Conservation (phyloP, 1,140 invertebrate species). For the Popillia japonica region DNA sequence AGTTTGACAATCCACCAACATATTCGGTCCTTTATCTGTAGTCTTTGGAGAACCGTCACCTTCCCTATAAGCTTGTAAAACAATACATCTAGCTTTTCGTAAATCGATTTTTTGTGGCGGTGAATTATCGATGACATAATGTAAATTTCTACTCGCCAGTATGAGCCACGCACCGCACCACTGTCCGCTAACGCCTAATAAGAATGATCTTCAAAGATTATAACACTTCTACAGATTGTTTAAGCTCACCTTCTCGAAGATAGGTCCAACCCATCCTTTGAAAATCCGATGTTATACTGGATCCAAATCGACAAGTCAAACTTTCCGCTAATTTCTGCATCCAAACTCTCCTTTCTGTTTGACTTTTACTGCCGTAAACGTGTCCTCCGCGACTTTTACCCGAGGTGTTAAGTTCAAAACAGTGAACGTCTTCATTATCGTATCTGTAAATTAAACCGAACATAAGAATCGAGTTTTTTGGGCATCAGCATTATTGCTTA, state of each 20-base stretch:
- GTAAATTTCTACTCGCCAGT: constrained; percentile 73
- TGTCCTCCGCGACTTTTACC: constrained; percentile 62
- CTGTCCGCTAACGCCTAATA: constrained; percentile 69
- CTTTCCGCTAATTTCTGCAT: constrained; percentile 73
- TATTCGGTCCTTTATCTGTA: constrained; percentile 68
- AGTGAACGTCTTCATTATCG: constrained; percentile 67
- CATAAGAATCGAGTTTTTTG: too few relatives aligned
- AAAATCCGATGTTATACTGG: constrained; percentile 67
- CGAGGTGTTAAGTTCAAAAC: constrained; percentile 65
- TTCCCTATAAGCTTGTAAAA: constrained; percentile 67
- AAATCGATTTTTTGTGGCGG: constrained; percentile 74
- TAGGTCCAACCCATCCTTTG: constrained; percentile 73
- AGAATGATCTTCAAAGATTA: constrained; percentile 54
- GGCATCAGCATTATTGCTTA: too few relatives aligned
- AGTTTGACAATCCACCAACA: constrained; percentile 72
- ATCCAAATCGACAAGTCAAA: constrained; percentile 67
- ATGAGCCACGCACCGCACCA: constrained; percentile 85
- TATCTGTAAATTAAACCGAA: constrained; percentile 55
- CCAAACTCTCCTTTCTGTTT: constrained; percentile 69
- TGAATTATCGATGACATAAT: constrained; percentile 68
- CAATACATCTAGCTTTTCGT: constrained; percentile 81
- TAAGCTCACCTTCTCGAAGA: constrained; percentile 66
- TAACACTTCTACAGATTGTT: not conserved
- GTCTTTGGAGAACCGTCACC: constrained; percentile 62
- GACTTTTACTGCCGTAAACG: constrained; percentile 65